Evolutionary conservation across 2,797 vertebrate genomes (phyloP).

Genomic region (Argyrosomus regius): DNA sequence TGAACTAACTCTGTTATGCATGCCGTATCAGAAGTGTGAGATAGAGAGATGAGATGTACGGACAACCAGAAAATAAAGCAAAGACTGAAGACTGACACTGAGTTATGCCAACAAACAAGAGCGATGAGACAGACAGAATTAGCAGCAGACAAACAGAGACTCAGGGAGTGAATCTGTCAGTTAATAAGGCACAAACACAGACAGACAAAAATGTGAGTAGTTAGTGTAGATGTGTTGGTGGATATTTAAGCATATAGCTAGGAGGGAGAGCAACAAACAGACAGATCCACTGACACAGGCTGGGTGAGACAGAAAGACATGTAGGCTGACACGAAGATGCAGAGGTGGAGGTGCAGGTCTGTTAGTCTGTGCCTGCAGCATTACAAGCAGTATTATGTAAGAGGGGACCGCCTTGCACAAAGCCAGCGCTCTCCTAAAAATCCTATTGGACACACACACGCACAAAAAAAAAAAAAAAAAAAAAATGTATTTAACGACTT

Average conservation of each 20-base stretch:
- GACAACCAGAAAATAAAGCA: constrained; percentile 27
- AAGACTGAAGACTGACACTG: constrained; percentile 16
- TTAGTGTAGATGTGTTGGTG: neutral
- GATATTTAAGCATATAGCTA: neutral
- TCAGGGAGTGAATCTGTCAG: constrained; percentile 26
- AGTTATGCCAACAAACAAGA: constrained; percentile 34
- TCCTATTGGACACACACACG: constrained; percentile 43
- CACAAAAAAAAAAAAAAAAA: constrained; percentile 15
- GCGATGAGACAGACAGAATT: constrained; percentile 25
- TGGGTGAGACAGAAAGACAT: constrained; percentile 16
- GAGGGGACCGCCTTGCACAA: constrained; percentile 46
- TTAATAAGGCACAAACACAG: constrained; percentile 1
- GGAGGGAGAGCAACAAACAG: neutral
- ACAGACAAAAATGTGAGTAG: neutral
- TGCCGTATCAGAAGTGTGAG: constrained; percentile 44
- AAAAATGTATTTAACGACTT: constrained; percentile 35
- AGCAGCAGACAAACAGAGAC: constrained; percentile 25
- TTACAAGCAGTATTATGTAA: constrained; percentile 73
- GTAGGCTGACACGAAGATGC: constrained; percentile 41
- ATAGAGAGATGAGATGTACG: constrained; percentile 45
- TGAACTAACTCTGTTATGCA: constrained; percentile 53
- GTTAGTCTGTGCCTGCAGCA: constrained; percentile 63
- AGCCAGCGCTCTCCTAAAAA: constrained; percentile 47
- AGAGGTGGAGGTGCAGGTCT: constrained; percentile 62
- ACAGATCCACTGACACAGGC: neutral